These are phyloP conservation scores for Mesorhabditis sp. DNA, from an alignment of 2,888 invertebrate genomes.

Conservation along the genomic window DNA sequence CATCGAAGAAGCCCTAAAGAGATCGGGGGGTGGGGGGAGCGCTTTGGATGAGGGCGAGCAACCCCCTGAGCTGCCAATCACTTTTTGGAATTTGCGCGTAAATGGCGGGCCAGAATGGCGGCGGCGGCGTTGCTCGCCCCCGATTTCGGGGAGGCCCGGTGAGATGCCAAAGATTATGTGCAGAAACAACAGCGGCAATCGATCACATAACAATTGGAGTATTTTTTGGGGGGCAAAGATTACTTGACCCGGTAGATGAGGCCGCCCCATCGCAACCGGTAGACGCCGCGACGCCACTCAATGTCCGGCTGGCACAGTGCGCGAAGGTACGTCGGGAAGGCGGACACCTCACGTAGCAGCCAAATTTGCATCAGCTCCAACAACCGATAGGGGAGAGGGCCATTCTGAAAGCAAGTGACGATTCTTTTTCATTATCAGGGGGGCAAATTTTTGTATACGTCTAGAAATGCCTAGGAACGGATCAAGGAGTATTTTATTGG, in stretches of 20 bases:
- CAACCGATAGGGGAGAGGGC: constrained; percentile 83
- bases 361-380: constrained; percentile 90
- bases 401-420: constrained; percentile 41
- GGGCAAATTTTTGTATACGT: background rate
- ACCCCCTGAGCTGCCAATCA: constrained; percentile 9
- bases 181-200: no score
- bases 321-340: constrained; percentile 80
- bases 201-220: no score
- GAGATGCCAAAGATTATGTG: no score
- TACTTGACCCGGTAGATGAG: constrained; percentile 18
- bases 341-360: constrained; percentile 83
- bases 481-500: background rate
- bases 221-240: no score
- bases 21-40: constrained; percentile 15
- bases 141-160: no score
- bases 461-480: background rate
- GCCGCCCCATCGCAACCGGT: constrained; percentile 90
- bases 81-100: background rate
- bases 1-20: background rate
- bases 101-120: no score
- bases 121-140: no score
- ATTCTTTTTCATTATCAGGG: background rate
- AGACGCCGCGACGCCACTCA: constrained; percentile 81
- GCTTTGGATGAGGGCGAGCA: constrained; percentile 11
- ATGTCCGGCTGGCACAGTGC: constrained; percentile 84